These are phyloP conservation scores for Stegophylla sp. DNA, from an alignment of 2,888 invertebrate genomes.

Conservation along the genomic window DNA sequence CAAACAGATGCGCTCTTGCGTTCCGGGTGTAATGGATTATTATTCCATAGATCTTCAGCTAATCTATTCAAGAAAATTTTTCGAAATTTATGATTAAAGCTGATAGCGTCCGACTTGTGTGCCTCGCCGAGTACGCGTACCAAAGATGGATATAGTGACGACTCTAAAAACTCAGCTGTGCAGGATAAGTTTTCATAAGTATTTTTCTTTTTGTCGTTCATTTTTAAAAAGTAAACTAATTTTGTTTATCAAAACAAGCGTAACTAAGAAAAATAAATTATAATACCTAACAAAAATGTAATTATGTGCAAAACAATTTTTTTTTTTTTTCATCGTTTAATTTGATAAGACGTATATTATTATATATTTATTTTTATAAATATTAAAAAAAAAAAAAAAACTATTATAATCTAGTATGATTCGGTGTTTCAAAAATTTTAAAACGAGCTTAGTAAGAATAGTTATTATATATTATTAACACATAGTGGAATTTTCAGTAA, in stretches of 20 bases:
- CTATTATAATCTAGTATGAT: too few relatives aligned
- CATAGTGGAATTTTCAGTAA: too few relatives aligned
- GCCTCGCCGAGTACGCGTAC: slow-evolving; percentile 19
- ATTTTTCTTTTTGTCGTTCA: background rate
- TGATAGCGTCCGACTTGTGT: slow-evolving; percentile 1
- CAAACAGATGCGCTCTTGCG: background rate
- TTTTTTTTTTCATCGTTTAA: too few relatives aligned
- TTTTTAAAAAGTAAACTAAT: slow-evolving; percentile 3
- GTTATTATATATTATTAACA: too few relatives aligned
- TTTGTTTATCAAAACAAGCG: background rate
- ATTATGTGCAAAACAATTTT: background rate
- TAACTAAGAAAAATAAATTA: background rate
- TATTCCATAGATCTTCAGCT: slow-evolving; percentile 43
- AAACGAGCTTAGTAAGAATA: too few relatives aligned
- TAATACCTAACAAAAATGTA: background rate
- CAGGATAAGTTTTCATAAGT: background rate
- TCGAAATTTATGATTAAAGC: background rate
- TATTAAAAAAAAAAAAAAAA: too few relatives aligned
- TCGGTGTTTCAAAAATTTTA: too few relatives aligned
- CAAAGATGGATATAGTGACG: slow-evolving; percentile 4
- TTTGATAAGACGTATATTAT: too few relatives aligned
- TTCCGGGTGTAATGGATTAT: slow-evolving; percentile 43
- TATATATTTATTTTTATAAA: background rate
- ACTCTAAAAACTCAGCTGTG: background rate
- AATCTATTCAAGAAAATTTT: slow-evolving; percentile 25